These are phyloP conservation scores for Nemurella pictetii DNA, from an alignment of 2,888 invertebrate species.

Conservation along the genomic window DNA sequence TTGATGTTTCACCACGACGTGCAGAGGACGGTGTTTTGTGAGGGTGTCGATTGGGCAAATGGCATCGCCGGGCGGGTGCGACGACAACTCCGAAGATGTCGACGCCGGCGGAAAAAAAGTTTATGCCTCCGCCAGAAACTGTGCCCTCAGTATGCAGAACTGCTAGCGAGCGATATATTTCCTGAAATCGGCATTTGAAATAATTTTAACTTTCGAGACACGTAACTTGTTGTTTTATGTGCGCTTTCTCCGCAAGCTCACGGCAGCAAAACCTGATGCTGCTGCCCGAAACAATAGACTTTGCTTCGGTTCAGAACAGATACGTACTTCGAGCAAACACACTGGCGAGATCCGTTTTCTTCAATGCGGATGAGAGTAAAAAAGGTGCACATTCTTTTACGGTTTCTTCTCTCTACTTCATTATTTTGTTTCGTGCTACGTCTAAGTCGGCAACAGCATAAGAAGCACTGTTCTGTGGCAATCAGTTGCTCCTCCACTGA, in stretches of 20 bases:
- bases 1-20: constrained; percentile 16
- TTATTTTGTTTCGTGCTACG: neutral
- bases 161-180: constrained; percentile 13
- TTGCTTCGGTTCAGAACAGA: neutral
- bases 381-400: neutral
- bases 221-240: constrained; percentile 19
- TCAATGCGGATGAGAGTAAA: neutral
- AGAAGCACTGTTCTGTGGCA: neutral
- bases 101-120: neutral
- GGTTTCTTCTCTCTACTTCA: neutral
- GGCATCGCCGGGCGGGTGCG: neutral
- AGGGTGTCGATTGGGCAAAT: constrained; percentile 14
- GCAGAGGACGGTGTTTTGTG: neutral
- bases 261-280: neutral
- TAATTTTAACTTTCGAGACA: constrained; percentile 15
- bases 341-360: neutral
- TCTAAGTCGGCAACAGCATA: neutral
- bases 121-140: neutral
- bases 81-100: neutral
- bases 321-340: neutral
- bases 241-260: neutral
- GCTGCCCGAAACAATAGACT: neutral
- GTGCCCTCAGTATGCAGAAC: neutral
- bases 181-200: constrained; percentile 18
- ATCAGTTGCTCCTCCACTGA: neutral